Percentiles rank a stretch among this genome's conserved stretches.
These are phyloP conservation scores for Microtus ochrogaster DNA, from an alignment of 2,113 vertebrate species.

Conservation along the genomic window DNA sequence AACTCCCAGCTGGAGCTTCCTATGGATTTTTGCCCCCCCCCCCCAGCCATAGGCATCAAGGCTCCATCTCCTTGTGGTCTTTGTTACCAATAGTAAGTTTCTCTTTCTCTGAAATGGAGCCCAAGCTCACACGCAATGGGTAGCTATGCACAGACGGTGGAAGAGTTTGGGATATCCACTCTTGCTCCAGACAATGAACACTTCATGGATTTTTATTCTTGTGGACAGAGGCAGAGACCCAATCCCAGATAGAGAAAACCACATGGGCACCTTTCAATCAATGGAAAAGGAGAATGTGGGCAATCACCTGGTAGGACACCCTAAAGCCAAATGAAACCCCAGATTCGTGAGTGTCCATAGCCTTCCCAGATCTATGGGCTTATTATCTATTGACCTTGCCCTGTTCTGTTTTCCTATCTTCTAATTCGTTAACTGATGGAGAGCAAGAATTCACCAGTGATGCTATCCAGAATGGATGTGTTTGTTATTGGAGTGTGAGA, in stretches of 20 bases:
- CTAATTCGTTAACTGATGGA: neutral
- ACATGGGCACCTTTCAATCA: neutral
- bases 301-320: neutral
- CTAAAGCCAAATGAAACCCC: neutral
- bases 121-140: too few relatives aligned
- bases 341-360: too few relatives aligned
- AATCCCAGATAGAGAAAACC: too few relatives aligned
- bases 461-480: neutral
- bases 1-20: neutral
- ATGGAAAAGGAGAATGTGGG: neutral
- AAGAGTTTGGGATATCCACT: too few relatives aligned
- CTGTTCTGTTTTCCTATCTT: neutral
- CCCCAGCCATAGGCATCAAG: neutral
- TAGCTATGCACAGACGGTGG: too few relatives aligned
- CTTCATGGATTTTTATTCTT: neutral
- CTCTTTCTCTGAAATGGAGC: neutral
- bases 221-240: neutral
- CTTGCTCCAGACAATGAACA: too few relatives aligned
- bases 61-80: neutral
- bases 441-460: neutral
- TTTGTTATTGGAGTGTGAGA: neutral
- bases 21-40: too few relatives aligned
- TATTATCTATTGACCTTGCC: neutral
- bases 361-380: too few relatives aligned
- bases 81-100: neutral